Evolutionary conservation across 2,113 vertebrate genomes (phyloP), one percentile per base, ranked within the genome.

Genomic region (Chloropsis cyanopogon): DNA sequence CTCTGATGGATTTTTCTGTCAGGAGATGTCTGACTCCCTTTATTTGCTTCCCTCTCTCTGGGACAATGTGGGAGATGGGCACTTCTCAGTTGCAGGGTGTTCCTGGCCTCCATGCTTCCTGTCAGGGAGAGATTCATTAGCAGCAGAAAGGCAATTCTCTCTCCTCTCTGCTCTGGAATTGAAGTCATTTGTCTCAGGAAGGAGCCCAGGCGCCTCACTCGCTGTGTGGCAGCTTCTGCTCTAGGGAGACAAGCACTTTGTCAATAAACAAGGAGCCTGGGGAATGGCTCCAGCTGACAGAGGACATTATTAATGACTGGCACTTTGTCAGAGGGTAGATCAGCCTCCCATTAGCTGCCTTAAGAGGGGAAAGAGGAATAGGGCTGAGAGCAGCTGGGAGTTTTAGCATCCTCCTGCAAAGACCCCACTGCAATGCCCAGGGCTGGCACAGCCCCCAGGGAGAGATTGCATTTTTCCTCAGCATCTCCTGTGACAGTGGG

Each of bases 201-300:
- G 76, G 76, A 88, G 76, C 82, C 23, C 56, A 66, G 90, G 76
- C 28, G 3, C 56, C 90, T 96, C 9, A 4, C 68, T 86, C 1
- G 1, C 84, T 91, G 68, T 92, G 93, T 90, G 90, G 90, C 94
- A 96, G 79, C 79, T 90, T 94, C 90, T 97, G 85, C 92, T 96
- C 88, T 70, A 93, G 88, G 92, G 88, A 92, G 90, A 93, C 95
- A 95, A 92, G 71, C 68, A 53, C 52, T 93, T 78, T 0, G 25
- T 96, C 93, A 96, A 90, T 94, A 96, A 96, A 94, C 93, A 96
- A 86, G 96, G 88, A 95, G 88, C 88, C 93, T 64, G 69, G 87
- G 82, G 95, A 88, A 94, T 22, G 79, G 79, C 88, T 96, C 56
- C 82, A 73, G 69, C 64, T 95, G 93, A 86, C 95, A 92, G 88